A percentile compares a stretch with the other conserved stretches of the same genome.
These are phyloP conservation scores for Myiagra hebetior DNA, from an alignment of 2,113 vertebrate genomes.

Conservation along the genomic window DNA sequence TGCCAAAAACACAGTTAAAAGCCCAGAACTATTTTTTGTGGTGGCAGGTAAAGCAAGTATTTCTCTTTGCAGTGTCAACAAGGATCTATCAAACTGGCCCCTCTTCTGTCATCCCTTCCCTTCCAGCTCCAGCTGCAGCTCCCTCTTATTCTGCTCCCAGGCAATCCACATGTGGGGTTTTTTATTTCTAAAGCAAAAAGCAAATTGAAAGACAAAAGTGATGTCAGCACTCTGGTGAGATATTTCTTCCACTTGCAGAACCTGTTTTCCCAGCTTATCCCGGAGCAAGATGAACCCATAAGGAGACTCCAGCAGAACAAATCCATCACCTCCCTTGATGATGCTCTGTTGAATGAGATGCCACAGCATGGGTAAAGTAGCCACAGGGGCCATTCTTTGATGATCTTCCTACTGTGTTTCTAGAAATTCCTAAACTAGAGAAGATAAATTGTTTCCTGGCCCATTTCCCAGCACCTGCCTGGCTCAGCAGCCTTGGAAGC, in stretches of 20 bases:
- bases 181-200: background rate
- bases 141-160: background rate
- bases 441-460: background rate
- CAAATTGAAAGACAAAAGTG: background rate
- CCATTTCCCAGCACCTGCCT: background rate
- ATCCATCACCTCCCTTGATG: background rate
- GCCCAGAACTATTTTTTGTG: background rate
- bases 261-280: background rate
- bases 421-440: background rate
- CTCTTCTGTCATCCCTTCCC: background rate
- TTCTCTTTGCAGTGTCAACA: background rate
- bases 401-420: background rate
- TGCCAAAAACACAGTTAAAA: slow-evolving; percentile 4
- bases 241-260: background rate
- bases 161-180: rapidly evolving
- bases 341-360: background rate
- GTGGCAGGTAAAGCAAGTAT: background rate
- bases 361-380: rapidly evolving
- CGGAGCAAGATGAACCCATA: background rate
- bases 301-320: background rate
- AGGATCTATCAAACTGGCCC: background rate
- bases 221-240: background rate
- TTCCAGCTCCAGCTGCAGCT: background rate
- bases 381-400: background rate
- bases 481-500: background rate